Percentiles rank a stretch among this genome's conserved stretches.
phyloP scores from a whole-genome alignment of 2,888 invertebrate species.

The Hydrotaea cyrtoneurina region DNA sequence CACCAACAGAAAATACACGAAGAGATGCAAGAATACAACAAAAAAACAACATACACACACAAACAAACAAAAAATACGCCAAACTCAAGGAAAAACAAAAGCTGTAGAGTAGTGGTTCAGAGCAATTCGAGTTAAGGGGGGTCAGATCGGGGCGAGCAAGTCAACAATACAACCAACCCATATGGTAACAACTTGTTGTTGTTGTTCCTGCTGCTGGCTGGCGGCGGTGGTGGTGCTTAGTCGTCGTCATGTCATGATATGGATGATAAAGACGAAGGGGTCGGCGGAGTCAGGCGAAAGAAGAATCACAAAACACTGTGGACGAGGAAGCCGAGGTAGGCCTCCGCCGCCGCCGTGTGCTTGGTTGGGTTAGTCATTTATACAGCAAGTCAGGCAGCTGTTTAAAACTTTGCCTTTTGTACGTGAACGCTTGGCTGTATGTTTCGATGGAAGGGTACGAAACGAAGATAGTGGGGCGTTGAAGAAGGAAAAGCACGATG shows the following conservation, averaged over 20 bases:
- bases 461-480: slow-evolving; percentile 54
- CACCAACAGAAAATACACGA: slow-evolving; percentile 21
- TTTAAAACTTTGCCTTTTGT: slow-evolving; percentile 69
- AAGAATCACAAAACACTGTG: slow-evolving; percentile 14
- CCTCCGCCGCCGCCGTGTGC: neutral
- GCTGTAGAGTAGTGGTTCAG: slow-evolving; percentile 7
- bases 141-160: slow-evolving; percentile 24
- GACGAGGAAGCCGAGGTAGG: slow-evolving; percentile 26
- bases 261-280: slow-evolving; percentile 1
- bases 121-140: slow-evolving; percentile 11
- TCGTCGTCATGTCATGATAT: slow-evolving; percentile 20
- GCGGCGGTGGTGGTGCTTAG: slow-evolving; percentile 30
- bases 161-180: slow-evolving; percentile 44
- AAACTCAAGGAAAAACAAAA: slow-evolving; percentile 22
- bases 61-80: neutral
- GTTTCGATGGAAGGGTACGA: slow-evolving; percentile 36
- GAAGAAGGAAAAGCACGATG: slow-evolving; percentile 74
- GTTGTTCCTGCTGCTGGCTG: slow-evolving; percentile 3
- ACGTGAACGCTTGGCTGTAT: slow-evolving; percentile 12
- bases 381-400: slow-evolving; percentile 58
- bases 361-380: slow-evolving; percentile 40
- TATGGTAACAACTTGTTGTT: slow-evolving; percentile 56
- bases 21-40: slow-evolving; percentile 28
- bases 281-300: neutral
- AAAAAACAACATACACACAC: neutral